A percentile compares a stretch with the other conserved stretches of the same genome.
Evolutionary conservation across 1,140 invertebrate species (phyloP).

Genomic region (Bombus pyrosoma): DNA sequence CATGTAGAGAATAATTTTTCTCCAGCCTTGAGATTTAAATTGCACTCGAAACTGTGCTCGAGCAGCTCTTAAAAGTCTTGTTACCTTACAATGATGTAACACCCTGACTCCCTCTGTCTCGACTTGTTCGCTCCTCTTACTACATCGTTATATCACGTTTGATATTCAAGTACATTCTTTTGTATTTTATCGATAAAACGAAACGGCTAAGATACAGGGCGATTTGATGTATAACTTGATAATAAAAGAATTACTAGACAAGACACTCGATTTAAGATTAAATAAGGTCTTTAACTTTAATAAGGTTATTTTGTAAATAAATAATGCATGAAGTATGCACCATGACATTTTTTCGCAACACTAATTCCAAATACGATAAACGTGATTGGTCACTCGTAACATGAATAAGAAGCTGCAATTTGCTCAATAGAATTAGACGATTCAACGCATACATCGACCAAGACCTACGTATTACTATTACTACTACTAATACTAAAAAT

Average conservation of each 20-base stretch:
- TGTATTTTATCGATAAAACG: not conserved
- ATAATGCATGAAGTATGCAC: too few species aligned
- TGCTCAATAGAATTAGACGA: too few species aligned
- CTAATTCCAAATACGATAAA: too few species aligned
- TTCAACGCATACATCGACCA: too few species aligned
- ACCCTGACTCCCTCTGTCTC: not conserved
- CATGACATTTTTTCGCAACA: too few species aligned
- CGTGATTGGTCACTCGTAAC: too few species aligned
- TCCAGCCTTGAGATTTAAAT: not conserved
- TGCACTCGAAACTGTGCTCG: not conserved
- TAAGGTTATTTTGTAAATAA: too few species aligned
- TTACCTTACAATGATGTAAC: not conserved
- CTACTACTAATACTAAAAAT: too few species aligned
- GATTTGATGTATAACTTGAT: not conserved
- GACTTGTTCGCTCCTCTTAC: not conserved
- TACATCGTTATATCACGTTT: not conserved
- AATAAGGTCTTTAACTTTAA: not conserved
- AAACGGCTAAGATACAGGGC: too few species aligned
- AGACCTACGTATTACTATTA: too few species aligned
- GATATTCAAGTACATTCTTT: not conserved
- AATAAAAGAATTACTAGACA: not conserved
- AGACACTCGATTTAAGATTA: not conserved
- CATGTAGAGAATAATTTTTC: not conserved
- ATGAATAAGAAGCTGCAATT: too few species aligned
- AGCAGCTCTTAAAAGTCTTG: conserved; percentile 8